A percentile compares a stretch with the other conserved stretches of the same genome.
Conservation (phyloP, 2,888 invertebrate genomes). For the Dioctria linearis region DNA sequence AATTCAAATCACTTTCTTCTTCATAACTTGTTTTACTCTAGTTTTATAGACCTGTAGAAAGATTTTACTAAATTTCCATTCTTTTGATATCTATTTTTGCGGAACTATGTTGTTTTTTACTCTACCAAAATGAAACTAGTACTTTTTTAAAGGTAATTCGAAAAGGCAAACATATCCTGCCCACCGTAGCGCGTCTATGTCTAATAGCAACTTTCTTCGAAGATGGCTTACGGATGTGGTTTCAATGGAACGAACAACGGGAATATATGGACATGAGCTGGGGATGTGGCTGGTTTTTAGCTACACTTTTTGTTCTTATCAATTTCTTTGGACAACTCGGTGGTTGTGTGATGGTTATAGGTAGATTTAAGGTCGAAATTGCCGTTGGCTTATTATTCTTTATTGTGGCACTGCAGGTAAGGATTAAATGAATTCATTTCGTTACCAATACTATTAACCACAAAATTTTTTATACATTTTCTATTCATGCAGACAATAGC, state of each 20-base stretch:
- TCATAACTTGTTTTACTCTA: too few species aligned
- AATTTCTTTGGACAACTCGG: slow-evolving; percentile 97
- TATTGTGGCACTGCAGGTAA: slow-evolving; percentile 95
- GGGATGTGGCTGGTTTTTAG: slow-evolving; percentile 95
- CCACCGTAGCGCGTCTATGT: slow-evolving; percentile 95
- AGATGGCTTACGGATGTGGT: slow-evolving; percentile 99
- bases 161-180: slow-evolving; percentile 92
- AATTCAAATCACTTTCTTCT: too few species aligned
- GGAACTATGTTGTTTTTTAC: too few species aligned
- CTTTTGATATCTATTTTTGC: too few species aligned
- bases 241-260: slow-evolving; percentile 97
- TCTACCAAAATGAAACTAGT: too few species aligned
- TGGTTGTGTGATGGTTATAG: slow-evolving; percentile 96
- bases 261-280: slow-evolving; percentile 98
- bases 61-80: too few species aligned
- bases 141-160: slow-evolving; percentile 82
- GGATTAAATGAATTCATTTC: slow-evolving; percentile 55
- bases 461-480: background rate
- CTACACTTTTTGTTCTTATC: slow-evolving; percentile 93
- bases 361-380: slow-evolving; percentile 90
- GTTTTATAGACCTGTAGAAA: too few species aligned
- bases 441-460: slow-evolving; percentile 26
- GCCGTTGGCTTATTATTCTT: slow-evolving; percentile 94
- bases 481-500: slow-evolving; percentile 82
- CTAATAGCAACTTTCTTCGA: slow-evolving; percentile 99